These are phyloP conservation scores for Radopholus similis DNA, from an alignment of 1,140 invertebrate species.

Conservation along the genomic window DNA sequence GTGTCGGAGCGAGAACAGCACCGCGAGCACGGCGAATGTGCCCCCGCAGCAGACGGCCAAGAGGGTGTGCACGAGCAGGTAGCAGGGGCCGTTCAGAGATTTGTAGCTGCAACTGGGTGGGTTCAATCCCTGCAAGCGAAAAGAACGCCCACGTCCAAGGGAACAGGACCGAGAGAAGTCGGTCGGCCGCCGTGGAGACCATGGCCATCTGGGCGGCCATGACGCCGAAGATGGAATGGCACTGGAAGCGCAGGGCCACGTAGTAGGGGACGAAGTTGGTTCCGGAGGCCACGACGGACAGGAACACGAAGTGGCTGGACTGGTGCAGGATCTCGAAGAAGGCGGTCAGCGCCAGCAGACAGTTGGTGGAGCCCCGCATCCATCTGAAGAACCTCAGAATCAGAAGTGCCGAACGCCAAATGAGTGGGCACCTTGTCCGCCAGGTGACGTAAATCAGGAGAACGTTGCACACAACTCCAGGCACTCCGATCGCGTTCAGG, in stretches of 20 bases:
- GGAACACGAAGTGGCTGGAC: neutral
- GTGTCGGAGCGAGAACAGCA: neutral
- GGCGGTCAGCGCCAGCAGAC: conserved; percentile 10
- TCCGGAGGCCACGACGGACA: neutral
- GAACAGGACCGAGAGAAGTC: neutral
- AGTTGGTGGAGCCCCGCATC: conserved; percentile 7
- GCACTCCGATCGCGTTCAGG: neutral
- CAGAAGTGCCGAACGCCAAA: neutral
- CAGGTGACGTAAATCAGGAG: conserved; percentile 10
- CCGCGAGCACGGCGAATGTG: neutral
- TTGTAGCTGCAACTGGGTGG: no score
- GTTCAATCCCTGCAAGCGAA: no score
- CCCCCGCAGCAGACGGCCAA: neutral
- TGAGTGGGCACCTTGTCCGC: neutral
- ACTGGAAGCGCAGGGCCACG: neutral
- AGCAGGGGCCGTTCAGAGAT: no score
- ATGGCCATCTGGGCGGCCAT: conserved; percentile 1
- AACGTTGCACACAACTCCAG: neutral
- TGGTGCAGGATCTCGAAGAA: conserved; percentile 13
- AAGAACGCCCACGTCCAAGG: neutral
- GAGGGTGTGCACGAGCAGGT: neutral
- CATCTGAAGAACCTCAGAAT: neutral
- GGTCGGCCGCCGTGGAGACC: neutral
- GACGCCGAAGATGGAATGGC: neutral
- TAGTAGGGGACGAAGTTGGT: conserved; percentile 9